Evolutionary conservation across 37 sponge, comb jelly and placozoan species (phyloP).

Genomic region (Mnemiopsis leidyi): DNA sequence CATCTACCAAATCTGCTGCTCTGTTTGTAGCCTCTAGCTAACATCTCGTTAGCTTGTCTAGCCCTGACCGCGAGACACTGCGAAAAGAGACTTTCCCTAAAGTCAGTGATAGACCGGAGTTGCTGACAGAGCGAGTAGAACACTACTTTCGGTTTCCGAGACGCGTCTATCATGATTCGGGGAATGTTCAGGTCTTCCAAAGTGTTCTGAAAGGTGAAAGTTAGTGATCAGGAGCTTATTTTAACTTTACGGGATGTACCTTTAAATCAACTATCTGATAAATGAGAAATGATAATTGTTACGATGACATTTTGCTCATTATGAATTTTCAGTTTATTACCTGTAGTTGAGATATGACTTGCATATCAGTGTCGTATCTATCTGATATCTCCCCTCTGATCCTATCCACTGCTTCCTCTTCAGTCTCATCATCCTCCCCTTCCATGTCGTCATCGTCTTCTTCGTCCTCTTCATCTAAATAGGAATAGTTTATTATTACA

Average conservation of each 20-base stretch:
- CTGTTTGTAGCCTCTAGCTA: constrained; percentile 83
- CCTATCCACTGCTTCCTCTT: constrained; percentile 75
- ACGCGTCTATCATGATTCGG: constrained; percentile 69
- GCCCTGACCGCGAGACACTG: constrained; percentile 73
- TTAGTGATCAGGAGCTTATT: background rate
- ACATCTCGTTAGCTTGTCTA: constrained; percentile 72
- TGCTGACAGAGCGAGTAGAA: constrained; percentile 70
- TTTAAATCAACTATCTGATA: too few relatives aligned
- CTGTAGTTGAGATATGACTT: constrained; percentile 65
- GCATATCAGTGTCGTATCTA: constrained; percentile 78
- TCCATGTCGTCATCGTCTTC: constrained; percentile 21
- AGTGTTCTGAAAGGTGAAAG: constrained; percentile 71
- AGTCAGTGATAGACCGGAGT: constrained; percentile 67
- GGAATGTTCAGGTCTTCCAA: constrained; percentile 77
- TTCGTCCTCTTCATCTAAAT: background rate
- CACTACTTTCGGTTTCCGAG: constrained; percentile 73
- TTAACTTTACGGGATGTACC: background rate
- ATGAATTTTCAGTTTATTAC: too few relatives aligned
- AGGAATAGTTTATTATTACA: background rate
- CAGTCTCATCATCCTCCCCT: constrained; percentile 41
- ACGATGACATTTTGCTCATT: too few relatives aligned
- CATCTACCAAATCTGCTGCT: constrained; percentile 78
- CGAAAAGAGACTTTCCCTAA: constrained; percentile 75
- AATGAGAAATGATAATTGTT: too few relatives aligned
- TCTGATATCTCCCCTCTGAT: constrained; percentile 73